Base-by-base conservation (phyloP, 1,140 invertebrate genomes). In the Drosophila pseudoobscura region DNA sequence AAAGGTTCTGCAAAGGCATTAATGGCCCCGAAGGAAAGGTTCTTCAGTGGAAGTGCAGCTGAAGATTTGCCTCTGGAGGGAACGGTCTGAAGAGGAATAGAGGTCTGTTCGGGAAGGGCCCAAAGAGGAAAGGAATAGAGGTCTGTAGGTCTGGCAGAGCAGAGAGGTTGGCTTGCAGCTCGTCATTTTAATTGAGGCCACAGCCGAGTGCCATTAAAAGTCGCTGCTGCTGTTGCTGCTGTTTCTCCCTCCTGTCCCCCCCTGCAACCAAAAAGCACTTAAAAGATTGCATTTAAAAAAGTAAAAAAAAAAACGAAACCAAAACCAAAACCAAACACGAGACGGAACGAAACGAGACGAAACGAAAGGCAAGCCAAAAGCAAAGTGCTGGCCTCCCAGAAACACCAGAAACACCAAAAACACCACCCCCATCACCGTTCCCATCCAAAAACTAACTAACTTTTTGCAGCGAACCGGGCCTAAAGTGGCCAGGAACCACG, bases 261-360 rank as follows among this genome's bases (percentile, higher is more conserved):
- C 59, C 70, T 65, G 20, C 60, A 71, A 80, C 78, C 78, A 80
- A 80, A 80, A 80, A 80, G 78, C 78, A 80, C 78, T 80, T 80
- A 80, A 80, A 76, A 80, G 78, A 80, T 80, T 80, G 78, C 78
- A 80, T 78, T 78, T 78, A 78, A 78, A 78, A 78, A 78, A 73
- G 66, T 58, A 60, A 60, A 77, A 56, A 64, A 20, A 50, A 55
- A 55, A 20, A 17, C 0, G 15, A 52, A 46, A 24, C 52, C 60
- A 62, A 68, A 74, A 74, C 66, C 78, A 72, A 80, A 80, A 80
- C 65, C 73, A 80, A 80, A 80, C 78, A 66, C 63, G 65, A 69
- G 65, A 69, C 65, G 63, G 68, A 63, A 66, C 35, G 35, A 39
- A 4, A 66, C 63, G 65, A 69, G 63, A 68, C 63, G 65, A 69